phyloP scores from a whole-genome alignment of 2,888 invertebrate species.

The Anorthoa munda region DNA sequence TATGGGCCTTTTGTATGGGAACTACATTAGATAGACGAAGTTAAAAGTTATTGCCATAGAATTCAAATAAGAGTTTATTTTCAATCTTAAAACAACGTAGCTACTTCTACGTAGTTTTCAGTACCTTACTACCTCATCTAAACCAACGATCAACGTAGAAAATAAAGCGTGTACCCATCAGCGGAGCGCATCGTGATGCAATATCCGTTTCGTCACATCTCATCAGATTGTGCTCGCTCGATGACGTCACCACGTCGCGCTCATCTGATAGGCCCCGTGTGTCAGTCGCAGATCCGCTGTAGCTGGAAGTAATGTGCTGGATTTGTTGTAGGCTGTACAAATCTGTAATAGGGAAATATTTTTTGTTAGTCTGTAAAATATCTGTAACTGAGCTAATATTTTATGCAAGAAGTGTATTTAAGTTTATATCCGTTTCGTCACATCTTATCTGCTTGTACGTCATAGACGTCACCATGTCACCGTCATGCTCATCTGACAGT shows the following conservation, averaged over 20 bases:
- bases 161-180: constrained; percentile 42
- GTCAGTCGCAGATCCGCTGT: constrained; percentile 42
- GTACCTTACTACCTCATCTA: neutral
- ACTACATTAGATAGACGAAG: too few relatives aligned
- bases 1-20: too few relatives aligned
- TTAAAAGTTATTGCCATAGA: too few relatives aligned
- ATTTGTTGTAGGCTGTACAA: neutral
- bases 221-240: constrained; percentile 66
- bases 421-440: too few relatives aligned
- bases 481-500: too few relatives aligned
- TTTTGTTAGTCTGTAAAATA: neutral
- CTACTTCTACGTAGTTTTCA: neutral
- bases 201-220: constrained; percentile 71
- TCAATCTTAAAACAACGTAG: too few relatives aligned
- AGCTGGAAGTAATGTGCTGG: neutral
- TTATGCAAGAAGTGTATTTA: too few relatives aligned
- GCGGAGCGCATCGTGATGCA: constrained; percentile 54
- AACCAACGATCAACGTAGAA: constrained; percentile 9
- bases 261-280: constrained; percentile 44
- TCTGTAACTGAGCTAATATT: neutral
- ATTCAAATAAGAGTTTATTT: too few relatives aligned
- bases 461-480: too few relatives aligned
- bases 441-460: too few relatives aligned
- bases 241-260: constrained; percentile 30
- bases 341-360: neutral